Percentiles rank a stretch among this genome's conserved stretches.
Evolutionary conservation across 2,113 vertebrate genomes (phyloP).

Genomic region (Poecilia latipinna): DNA sequence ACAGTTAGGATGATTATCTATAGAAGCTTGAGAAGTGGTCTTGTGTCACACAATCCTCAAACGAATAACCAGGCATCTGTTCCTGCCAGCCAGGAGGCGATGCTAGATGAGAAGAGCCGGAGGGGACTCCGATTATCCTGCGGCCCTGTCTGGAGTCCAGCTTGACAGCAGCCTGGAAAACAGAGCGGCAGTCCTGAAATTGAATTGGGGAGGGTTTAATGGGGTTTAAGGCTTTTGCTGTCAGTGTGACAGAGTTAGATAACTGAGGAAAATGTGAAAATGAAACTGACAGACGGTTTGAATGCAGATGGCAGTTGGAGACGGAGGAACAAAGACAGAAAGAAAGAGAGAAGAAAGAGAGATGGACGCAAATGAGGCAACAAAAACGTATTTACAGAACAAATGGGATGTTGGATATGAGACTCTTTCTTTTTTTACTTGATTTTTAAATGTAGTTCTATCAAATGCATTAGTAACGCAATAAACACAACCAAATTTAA

Average conservation of each 20-base stretch:
- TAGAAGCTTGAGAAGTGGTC: constrained; percentile 17
- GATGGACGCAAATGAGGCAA: constrained; percentile 1
- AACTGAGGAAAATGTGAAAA: constrained; percentile 36
- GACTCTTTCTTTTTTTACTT: background rate
- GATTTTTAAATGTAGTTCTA: background rate
- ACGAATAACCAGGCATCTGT: constrained; percentile 48
- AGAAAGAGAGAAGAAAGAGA: background rate
- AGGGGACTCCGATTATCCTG: constrained; percentile 51
- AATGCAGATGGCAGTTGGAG: background rate
- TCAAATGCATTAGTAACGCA: too few species aligned
- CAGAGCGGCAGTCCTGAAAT: constrained; percentile 44
- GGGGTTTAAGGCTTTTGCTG: constrained; percentile 64
- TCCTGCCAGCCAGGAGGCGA: constrained; percentile 25
- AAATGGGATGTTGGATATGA: constrained; percentile 8
- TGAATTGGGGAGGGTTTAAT: constrained; percentile 60
- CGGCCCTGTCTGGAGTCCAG: constrained; percentile 29
- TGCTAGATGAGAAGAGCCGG: constrained; percentile 46
- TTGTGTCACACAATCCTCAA: constrained; percentile 30
- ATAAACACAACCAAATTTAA: too few species aligned
- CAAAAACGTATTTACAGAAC: background rate
- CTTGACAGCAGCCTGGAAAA: constrained; percentile 39
- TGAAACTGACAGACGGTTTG: constrained; percentile 34
- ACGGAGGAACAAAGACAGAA: background rate
- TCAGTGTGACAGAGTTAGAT: constrained; percentile 60
- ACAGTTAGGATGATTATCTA: constrained; percentile 20